phyloP scores from a whole-genome alignment of 2,888 invertebrate genomes.

The Phania funesta region DNA sequence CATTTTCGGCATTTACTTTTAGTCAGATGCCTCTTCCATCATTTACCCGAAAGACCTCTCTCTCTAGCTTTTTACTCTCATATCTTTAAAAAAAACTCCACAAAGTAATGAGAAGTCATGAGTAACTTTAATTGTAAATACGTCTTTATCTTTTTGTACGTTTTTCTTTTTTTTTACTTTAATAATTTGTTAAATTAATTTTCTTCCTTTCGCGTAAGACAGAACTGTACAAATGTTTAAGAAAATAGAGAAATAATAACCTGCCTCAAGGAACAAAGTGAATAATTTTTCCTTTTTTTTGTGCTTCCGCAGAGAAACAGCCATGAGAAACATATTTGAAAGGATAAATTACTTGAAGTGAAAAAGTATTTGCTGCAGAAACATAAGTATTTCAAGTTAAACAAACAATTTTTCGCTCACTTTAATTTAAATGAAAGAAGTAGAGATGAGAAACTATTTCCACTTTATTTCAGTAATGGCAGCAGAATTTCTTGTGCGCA shows the following conservation, averaged over 20 bases:
- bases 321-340: neutral
- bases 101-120: too few relatives aligned
- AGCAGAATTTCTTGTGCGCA: neutral
- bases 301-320: neutral
- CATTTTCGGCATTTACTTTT: too few relatives aligned
- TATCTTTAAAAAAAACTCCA: too few relatives aligned
- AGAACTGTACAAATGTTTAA: neutral
- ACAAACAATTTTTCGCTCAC: neutral
- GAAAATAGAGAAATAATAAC: neutral
- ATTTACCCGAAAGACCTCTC: too few relatives aligned
- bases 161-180: too few relatives aligned
- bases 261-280: neutral
- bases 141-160: too few relatives aligned
- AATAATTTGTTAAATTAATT: too few relatives aligned
- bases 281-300: neutral
- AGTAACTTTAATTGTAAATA: too few relatives aligned
- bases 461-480: neutral
- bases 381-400: neutral
- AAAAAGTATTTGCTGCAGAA: neutral
- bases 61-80: too few relatives aligned
- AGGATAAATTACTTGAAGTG: constrained; percentile 23
- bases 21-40: too few relatives aligned
- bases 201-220: neutral
- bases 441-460: neutral
- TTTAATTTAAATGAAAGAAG: constrained; percentile 14